A percentile compares a stretch with the other conserved stretches of the same genome.
These are phyloP conservation scores for Scaptomyza caliginosa DNA, from an alignment of 2,888 invertebrate genomes.

Conservation along the genomic window DNA sequence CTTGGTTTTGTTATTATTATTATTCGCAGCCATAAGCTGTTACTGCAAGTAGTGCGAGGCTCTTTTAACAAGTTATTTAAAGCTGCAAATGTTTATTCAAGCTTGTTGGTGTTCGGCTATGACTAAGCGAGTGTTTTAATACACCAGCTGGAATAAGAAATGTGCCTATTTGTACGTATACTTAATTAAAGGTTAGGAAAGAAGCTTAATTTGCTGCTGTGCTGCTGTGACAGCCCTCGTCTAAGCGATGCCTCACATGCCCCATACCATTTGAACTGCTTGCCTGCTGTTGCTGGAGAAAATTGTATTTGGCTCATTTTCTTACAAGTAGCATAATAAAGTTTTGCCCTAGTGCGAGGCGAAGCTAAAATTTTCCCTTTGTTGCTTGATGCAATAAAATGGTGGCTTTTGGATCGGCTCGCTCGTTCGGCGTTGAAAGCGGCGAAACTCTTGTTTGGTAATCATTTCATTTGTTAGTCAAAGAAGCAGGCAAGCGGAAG, in stretches of 20 bases:
- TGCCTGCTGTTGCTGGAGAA: slow-evolving; percentile 5
- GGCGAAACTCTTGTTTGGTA: slow-evolving; percentile 48
- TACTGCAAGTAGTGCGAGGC: slow-evolving; percentile 25
- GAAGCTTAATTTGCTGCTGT: background rate
- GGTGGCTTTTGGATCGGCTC: background rate
- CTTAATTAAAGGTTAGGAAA: background rate
- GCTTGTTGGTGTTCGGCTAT: too few relatives aligned
- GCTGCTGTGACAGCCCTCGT: slow-evolving; percentile 8
- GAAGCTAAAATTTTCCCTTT: slow-evolving; percentile 27
- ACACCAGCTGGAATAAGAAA: background rate
- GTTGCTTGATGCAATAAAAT: slow-evolving; percentile 47
- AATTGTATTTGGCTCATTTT: slow-evolving; percentile 30
- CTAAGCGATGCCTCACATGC: background rate
- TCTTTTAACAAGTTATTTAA: background rate
- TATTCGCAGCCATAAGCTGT: slow-evolving; percentile 37
- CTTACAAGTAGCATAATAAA: slow-evolving; percentile 43
- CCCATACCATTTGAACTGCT: background rate
- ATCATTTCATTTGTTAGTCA: slow-evolving; percentile 69
- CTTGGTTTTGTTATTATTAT: slow-evolving; percentile 44
- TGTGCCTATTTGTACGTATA: background rate
- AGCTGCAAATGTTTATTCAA: background rate
- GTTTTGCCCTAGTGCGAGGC: slow-evolving; percentile 37
- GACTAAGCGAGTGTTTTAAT: background rate
- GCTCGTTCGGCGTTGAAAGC: background rate
- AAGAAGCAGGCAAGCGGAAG: slow-evolving; percentile 65